Evolutionary conservation across 1,140 invertebrate genomes (phyloP).

Genomic region (Penaeus japonicus): DNA sequence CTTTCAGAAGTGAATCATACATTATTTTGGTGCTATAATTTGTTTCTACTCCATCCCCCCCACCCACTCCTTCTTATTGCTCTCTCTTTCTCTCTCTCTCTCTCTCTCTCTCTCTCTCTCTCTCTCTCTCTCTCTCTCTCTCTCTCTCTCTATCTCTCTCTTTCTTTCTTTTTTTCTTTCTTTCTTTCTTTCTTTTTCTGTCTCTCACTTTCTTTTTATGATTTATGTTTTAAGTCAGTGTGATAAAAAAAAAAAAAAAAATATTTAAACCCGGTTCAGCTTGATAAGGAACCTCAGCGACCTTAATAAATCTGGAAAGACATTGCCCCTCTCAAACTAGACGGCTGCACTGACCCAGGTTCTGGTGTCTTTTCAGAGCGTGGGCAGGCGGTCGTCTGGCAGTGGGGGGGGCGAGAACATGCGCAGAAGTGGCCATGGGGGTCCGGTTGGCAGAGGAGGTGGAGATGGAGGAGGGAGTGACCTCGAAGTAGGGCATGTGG

Average conservation of each 20-base stretch:
- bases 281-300: no score
- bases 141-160: not conserved
- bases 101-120: not conserved
- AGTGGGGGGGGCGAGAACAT: conserved; percentile 44
- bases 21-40: not conserved
- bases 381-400: conserved; percentile 54
- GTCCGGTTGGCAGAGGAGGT: not conserved
- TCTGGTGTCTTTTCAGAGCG: conserved; percentile 57
- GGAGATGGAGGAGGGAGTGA: conserved; percentile 1
- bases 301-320: not conserved
- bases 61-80: not conserved
- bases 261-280: not conserved
- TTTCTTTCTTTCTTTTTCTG: not conserved
- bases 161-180: no score
- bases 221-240: not conserved
- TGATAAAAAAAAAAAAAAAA: not conserved
- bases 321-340: conserved; percentile 35
- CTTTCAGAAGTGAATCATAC: no score
- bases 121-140: not conserved
- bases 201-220: not conserved
- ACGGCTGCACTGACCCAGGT: conserved; percentile 55
- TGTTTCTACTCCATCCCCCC: not conserved
- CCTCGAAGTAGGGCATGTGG: conserved; percentile 13
- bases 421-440: conserved; percentile 24
- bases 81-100: not conserved